These are phyloP conservation scores for Rhinichthys klamathensis DNA, from an alignment of 2,113 vertebrate genomes.

Conservation along the genomic window DNA sequence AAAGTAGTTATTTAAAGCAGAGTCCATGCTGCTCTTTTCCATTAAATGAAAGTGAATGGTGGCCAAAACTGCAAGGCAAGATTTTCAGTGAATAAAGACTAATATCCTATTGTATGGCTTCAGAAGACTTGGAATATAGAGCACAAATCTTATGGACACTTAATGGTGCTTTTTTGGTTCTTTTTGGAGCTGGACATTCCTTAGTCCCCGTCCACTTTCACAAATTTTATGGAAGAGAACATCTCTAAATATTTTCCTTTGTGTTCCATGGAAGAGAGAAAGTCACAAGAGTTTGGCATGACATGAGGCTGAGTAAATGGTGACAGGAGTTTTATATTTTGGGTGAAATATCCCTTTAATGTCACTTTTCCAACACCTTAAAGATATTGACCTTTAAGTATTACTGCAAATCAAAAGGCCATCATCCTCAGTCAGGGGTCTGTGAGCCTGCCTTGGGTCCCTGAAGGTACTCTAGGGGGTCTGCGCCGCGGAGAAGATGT, in stretches of 20 bases:
- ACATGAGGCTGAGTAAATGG: not conserved
- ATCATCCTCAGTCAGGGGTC: not conserved
- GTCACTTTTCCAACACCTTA: not conserved
- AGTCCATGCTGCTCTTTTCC: not conserved
- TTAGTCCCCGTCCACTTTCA: not conserved
- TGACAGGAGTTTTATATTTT: not conserved
- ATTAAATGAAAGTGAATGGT: not conserved
- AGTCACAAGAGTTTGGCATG: not conserved
- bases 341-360: not conserved
- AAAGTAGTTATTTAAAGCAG: not conserved
- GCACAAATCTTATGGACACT: not conserved
- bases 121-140: not conserved
- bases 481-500: not conserved
- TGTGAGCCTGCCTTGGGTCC: not conserved
- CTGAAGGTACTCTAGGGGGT: not conserved
- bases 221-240: not conserved
- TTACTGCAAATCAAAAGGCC: constrained; percentile 1
- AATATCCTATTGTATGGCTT: not conserved
- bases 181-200: not conserved
- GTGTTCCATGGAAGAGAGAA: not conserved
- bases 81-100: not conserved
- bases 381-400: constrained; percentile 16
- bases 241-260: not conserved
- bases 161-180: not conserved
- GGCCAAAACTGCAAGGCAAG: not conserved